Base-by-base conservation (phyloP, 2,888 invertebrate genomes). In the Apamea epomidion region DNA sequence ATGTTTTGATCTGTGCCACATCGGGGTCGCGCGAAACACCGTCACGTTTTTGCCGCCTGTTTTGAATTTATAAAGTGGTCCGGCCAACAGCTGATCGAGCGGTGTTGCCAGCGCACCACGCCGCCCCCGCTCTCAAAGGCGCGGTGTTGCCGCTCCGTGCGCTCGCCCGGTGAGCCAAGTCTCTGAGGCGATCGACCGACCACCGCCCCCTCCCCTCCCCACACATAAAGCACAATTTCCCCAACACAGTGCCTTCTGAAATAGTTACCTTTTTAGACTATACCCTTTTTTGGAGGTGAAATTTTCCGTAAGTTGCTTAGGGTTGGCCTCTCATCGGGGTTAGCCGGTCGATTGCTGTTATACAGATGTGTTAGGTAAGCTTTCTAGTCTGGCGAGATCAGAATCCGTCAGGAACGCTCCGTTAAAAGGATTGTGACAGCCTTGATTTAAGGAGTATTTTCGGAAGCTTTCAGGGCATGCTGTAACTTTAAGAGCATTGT, bases 11-110 rank as follows among this genome's bases (percentile, higher is more conserved):
- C 89, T 90, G 93, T 90, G 92, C 92, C 90, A 93, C 91, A 92
- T 92, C 82, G 91, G 90, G 88, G 86, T 82, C 88, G 90, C 92
- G 92, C 91, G 89, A 89, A 86, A 83, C 88, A 87, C 86, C 90
- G 92, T 92, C 95, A 94, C 95, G 94, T 94, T 94, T 94, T 93
- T 93, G 92, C 93, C 91, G 93, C 94, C 95, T 95, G 96, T 95
- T 96, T 95, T 95, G 95, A 95, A 95, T 96, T 93, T 95, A 94
- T 94, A 94, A 94, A 93, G 91, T 91, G 91, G 90, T 90, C 90
- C 90, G 91, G 88, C 93, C 93, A 96, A 95, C 96, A 96, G 96
- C 96, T 96, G 96, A 96, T 96, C 93, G 94, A 51, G 91, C 93
- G 92, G 86, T 82, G 95, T 95, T 95, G 95, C 94, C 93, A 89